Evolutionary conservation across 2,888 invertebrate genomes (phyloP).

Genomic region (Heliothis peltigera): DNA sequence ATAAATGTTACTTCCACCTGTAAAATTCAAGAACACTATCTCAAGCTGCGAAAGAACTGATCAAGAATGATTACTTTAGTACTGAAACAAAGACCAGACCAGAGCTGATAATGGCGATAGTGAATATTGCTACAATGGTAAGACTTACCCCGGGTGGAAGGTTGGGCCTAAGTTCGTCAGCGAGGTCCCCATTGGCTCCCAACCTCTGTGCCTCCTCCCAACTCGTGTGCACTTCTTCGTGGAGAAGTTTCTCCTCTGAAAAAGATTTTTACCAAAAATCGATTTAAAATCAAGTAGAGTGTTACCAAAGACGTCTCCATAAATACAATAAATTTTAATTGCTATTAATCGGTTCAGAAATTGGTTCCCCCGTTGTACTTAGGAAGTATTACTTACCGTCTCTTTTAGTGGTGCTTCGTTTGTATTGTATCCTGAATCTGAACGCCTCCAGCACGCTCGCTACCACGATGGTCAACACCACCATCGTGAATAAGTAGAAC

Average conservation of each 20-base stretch:
- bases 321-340: too few relatives aligned
- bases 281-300: too few relatives aligned
- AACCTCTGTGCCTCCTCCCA: slow-evolving; percentile 91
- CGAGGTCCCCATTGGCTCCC: slow-evolving; percentile 81
- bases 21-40: slow-evolving; percentile 8
- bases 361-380: too few relatives aligned
- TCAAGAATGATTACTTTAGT: background rate
- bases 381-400: slow-evolving; percentile 88
- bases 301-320: too few relatives aligned
- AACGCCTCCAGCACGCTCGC: slow-evolving; percentile 97
- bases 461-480: slow-evolving; percentile 96
- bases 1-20: slow-evolving; percentile 91
- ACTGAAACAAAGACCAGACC: too few relatives aligned
- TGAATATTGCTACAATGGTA: too few relatives aligned
- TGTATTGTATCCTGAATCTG: slow-evolving; percentile 96
- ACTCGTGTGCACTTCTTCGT: slow-evolving; percentile 93
- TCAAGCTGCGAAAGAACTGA: background rate
- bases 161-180: slow-evolving; percentile 80
- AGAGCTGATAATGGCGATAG: too few relatives aligned
- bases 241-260: slow-evolving; percentile 93
- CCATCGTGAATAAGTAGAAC: slow-evolving; percentile 97
- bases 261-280: too few relatives aligned
- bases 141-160: slow-evolving; percentile 81
- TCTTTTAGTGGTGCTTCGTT: slow-evolving; percentile 93
- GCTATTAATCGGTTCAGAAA: too few relatives aligned